Evolutionary conservation across 1,140 invertebrate genomes (phyloP).

Genomic region (Sitodiplosis mosellana): DNA sequence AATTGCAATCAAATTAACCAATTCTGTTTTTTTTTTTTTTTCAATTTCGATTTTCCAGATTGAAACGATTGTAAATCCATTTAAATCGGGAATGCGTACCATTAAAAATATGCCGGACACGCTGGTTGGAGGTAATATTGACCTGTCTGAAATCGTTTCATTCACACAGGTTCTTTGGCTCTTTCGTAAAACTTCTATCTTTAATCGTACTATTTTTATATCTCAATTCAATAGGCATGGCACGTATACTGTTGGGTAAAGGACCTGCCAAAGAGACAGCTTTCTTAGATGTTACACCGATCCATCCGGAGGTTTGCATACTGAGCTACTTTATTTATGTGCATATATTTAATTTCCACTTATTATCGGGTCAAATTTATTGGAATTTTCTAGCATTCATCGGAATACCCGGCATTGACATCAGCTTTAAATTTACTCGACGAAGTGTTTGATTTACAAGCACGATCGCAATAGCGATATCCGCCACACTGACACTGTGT

Average conservation of each 20-base stretch:
- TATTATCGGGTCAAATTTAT: not conserved
- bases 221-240: no score
- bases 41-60: constrained; percentile 44
- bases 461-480: constrained; percentile 77
- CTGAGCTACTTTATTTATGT: not conserved
- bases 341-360: no score
- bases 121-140: constrained; percentile 64
- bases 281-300: constrained; percentile 31
- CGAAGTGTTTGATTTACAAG: constrained; percentile 80
- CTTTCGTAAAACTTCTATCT: no score
- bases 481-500: no score
- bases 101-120: constrained; percentile 69
- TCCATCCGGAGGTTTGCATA: constrained; percentile 28
- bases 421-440: constrained; percentile 65
- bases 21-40: no score
- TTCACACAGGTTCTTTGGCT: no score
- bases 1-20: no score
- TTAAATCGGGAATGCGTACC: constrained; percentile 61
- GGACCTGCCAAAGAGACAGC: constrained; percentile 12
- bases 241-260: constrained; percentile 29
- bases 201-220: constrained; percentile 10
- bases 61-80: constrained; percentile 59
- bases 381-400: not conserved
- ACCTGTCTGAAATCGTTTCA: no score
- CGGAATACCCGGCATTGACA: constrained; percentile 3